Conservation (phyloP, 2,888 invertebrate species). For the Drosophila emarginata region DNA sequence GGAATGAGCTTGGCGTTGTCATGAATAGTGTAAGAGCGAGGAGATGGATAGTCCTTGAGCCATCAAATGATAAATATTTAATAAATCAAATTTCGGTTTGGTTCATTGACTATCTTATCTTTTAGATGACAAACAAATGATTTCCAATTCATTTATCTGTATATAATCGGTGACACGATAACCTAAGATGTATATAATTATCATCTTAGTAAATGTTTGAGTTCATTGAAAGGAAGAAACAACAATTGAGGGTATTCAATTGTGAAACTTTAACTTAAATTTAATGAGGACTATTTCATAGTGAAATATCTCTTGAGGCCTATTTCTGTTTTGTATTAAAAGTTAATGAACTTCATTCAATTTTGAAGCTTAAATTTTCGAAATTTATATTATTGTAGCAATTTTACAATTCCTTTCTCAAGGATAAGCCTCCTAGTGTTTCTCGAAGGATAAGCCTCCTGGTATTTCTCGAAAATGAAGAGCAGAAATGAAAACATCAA, state of each 20-base stretch:
- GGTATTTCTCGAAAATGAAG: background rate
- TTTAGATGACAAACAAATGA: background rate
- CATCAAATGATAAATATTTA: slow-evolving; percentile 30
- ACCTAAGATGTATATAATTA: background rate
- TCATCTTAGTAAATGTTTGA: background rate
- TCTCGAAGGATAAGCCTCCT: background rate
- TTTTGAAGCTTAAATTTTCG: too few species aligned
- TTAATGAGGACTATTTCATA: background rate
- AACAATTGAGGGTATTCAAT: background rate
- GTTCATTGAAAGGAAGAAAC: background rate
- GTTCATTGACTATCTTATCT: background rate
- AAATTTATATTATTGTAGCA: too few species aligned
- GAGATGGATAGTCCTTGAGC: background rate
- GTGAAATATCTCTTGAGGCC: background rate
- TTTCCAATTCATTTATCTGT: background rate
- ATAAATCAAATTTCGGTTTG: slow-evolving; percentile 8
- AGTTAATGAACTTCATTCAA: too few species aligned
- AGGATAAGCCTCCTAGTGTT: background rate
- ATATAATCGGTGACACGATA: background rate
- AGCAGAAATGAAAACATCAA: background rate
- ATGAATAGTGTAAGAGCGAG: slow-evolving; percentile 7
- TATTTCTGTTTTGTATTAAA: too few species aligned
- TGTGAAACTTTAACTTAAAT: background rate
- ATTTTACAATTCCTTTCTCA: too few species aligned
- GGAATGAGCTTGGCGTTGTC: slow-evolving; percentile 15